Base-by-base conservation (phyloP, 1,140 invertebrate genomes). In the Tetraneura akinire region DNA sequence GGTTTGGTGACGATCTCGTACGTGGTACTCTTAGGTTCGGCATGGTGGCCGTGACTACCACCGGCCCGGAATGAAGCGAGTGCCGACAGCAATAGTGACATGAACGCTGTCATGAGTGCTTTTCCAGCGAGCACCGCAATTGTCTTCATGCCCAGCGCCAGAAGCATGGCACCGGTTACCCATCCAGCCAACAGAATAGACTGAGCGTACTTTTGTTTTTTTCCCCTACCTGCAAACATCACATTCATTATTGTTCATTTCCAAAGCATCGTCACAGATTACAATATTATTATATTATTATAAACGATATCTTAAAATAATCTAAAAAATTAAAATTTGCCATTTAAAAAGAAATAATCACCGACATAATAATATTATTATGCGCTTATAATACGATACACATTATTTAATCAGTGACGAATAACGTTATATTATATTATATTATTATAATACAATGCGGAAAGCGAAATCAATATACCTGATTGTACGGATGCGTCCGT, bases 1-100 rank as follows among this genome's bases (percentile, higher is more conserved):
- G 93, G 93, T 82, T 94, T 94, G 70, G 91, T 91, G 47, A 94
- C 90, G 68, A 94, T 93, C 85, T 94, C 93, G 83, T 94, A 94
- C 0, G 92, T 93, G 1, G 92, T 93, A 26, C 91, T 91, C 82
- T 92, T 92, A 1, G 73, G 80, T 14, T 82, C 80, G 18, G 71
- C 55, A 10, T 81, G 76, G 51, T 37, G 32, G 8, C 51, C 51
- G 51, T 37, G 32, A 37, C 51, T 18, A 26, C 90, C 88, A 9
- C 88, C 84, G 0, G 90, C 87, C 26, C 93, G 83, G 0, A 91
- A 90, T 82, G 93, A 94, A 32, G 93, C 88, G 45, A 94, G 90
- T 1, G 90, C 92, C 0, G 93, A 92, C 0, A 94, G 85, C 84
- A 94, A 90, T 1, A 94, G 86, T 0, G 93, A 91, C 89, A 94